A percentile compares a stretch with the other conserved stretches of the same genome.
Evolutionary conservation across 2,113 vertebrate genomes (phyloP).

Genomic region (Orcinus orca): DNA sequence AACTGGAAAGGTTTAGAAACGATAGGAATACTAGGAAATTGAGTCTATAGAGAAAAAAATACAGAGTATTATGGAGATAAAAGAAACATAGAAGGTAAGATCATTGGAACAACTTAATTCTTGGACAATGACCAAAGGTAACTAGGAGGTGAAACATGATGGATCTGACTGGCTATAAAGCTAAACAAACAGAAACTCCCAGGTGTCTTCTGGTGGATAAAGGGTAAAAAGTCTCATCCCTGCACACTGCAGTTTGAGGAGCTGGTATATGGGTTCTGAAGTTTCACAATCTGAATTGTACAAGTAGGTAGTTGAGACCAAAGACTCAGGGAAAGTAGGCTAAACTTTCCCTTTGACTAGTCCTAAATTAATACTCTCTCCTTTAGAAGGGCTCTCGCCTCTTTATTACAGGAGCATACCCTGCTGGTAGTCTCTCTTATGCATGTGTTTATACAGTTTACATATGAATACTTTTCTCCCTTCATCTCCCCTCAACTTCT

Average conservation of each 20-base stretch:
- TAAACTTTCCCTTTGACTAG: not conserved
- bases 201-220: not conserved
- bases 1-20: not conserved
- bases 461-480: not conserved
- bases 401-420: not conserved
- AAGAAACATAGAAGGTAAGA: not conserved
- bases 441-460: not conserved
- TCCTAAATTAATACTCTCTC: not conserved
- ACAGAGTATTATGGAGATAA: not conserved
- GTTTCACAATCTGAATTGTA: not conserved
- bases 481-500: not conserved
- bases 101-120: not conserved
- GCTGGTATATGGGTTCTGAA: not conserved
- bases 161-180: not conserved
- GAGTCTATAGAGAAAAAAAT: not conserved
- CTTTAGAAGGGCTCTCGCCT: not conserved
- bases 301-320: not conserved
- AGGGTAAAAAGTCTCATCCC: not conserved
- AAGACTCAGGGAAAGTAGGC: not conserved
- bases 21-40: not conserved
- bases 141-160: not conserved
- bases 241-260: not conserved
- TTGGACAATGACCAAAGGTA: not conserved
- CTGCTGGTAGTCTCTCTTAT: not conserved
- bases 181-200: not conserved